Base-by-base conservation (phyloP, 2,797 vertebrate species). In the Meda fulgida region DNA sequence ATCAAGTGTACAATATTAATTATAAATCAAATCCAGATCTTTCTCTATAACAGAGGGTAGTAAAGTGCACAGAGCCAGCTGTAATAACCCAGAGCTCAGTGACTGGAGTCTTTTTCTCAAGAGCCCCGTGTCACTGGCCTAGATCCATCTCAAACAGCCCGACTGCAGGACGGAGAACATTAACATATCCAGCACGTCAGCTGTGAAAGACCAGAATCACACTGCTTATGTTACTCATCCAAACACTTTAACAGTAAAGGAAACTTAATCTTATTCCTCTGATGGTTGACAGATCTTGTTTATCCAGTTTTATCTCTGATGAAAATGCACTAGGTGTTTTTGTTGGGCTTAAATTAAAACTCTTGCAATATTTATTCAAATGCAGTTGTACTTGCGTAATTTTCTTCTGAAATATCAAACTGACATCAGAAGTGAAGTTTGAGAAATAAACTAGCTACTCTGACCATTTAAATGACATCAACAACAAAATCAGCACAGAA, bases 121-220 rank as follows among this genome's bases (percentile, higher is more conserved):
- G 31, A 76, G 86, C 85, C 85, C 88, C 85, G 80, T 90, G 89
- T 91, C 87, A 83, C 90, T 93, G 94, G 93, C 94, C 94, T 90
- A 94, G 93, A 94, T 95, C 86, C 93, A 94, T 93, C 91, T 71
- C 85, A 94, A 94, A 93, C 92, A 94, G 92, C 58, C 76, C 3
- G 69, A 53, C 69, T 66, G 46, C 53, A 79, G 34, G 69, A 58
- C 19, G 34, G 51, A 31, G 38, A 72, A 43, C 31, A 86, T 81
- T 81, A 86, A 29, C 78, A 88, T 84, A 86, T 88, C 73, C 72
- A 72, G 53, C 36, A 29, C 53, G 1, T 16, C 40, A 63, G 31
- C 75, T 53, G 80, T 1, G 31, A 11, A 5, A 11, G 75, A 53
- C 34, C 81, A 73, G 40, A 63, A 2, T 21, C 55, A 43, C 19